Base-by-base conservation (phyloP, 2,888 invertebrate species). In the Ophion slaviceki region DNA sequence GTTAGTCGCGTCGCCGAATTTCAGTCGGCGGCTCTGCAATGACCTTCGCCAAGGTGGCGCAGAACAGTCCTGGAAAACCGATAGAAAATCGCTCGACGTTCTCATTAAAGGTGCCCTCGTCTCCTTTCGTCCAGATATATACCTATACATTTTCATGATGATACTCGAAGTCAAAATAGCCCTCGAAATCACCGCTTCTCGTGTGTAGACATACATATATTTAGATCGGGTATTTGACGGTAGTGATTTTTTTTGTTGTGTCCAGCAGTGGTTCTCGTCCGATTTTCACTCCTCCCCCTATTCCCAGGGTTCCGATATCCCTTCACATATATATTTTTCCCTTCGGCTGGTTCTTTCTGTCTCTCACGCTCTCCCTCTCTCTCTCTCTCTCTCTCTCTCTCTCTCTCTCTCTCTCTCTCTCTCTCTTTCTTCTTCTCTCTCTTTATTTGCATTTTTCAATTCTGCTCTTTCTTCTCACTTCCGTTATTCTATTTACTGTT, bases 101-200 rank as follows among this genome's bases (percentile, higher is more conserved):
- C 91, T 92, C 92, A 91, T 92, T 92, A 91, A 89, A 88, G 88
- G 45, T 86, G 91, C 89, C 92, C 92, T 92, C 91, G 92, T 88
- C 88, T 87, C 88, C 86, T 87, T 88, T 88, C 85, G 17, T 78
- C 32, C 61, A 5, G 32, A 28, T 74, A 36, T 70, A 40, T 47
- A 61, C 61, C n/a, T 14, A 36, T 40, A 40, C 40, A 40, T 40
- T 8, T 8, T 7, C 8, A 40, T 0, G 40, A 40, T 40, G 40
- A 8, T 6, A 6, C 40, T 40, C 40, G 8, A 40, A 40, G 40
- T 40, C 6, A 7, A 7, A 14, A 61, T 20, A 20, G 10, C 20
- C 20, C n/a, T n/a, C 24, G 20, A 61, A n/a, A 61, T 10, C 20
- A 61, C 20, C n/a, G 8, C 2, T 24, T 2, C 61, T 8, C 5